These are phyloP conservation scores for Eueides isabella DNA, from an alignment of 1,140 invertebrate species.

Conservation along the genomic window DNA sequence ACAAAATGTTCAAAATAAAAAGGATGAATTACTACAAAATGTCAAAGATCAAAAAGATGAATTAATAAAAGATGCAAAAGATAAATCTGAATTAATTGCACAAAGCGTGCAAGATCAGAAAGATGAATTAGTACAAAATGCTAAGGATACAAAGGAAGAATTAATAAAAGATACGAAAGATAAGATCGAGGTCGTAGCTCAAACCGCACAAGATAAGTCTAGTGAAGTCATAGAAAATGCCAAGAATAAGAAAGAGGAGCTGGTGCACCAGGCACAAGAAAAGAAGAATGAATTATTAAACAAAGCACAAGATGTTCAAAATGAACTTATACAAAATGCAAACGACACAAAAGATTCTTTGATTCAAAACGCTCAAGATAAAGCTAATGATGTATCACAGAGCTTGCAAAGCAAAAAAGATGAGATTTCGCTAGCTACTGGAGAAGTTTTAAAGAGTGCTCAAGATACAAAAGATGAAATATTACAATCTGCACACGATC, in stretches of 20 bases:
- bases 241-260: not conserved
- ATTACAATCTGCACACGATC: conserved; percentile 34
- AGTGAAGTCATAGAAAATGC: not conserved
- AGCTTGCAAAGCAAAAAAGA: conserved; percentile 3
- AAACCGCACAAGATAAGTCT: not conserved
- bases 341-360: not conserved
- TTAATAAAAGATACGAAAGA: conserved; percentile 16
- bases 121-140: conserved; percentile 40
- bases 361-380: conserved; percentile 4
- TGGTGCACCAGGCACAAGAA: conserved; percentile 24
- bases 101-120: conserved; percentile 47
- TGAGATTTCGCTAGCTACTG: not conserved
- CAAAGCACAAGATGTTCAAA: not conserved
- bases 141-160: conserved; percentile 38
- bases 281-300: conserved; percentile 20
- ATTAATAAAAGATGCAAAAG: conserved; percentile 25
- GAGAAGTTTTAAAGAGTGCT: conserved; percentile 15
- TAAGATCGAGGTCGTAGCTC: not conserved
- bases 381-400: conserved; percentile 6
- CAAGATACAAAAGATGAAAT: conserved; percentile 24
- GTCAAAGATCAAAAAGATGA: conserved; percentile 35
- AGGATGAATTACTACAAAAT: conserved; percentile 40
- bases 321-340: not conserved
- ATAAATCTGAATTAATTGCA: conserved; percentile 39
- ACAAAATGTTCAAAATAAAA: conserved; percentile 47